phyloP scores from a whole-genome alignment of 2,113 vertebrate species.

The Forbesichthys agassizii region DNA sequence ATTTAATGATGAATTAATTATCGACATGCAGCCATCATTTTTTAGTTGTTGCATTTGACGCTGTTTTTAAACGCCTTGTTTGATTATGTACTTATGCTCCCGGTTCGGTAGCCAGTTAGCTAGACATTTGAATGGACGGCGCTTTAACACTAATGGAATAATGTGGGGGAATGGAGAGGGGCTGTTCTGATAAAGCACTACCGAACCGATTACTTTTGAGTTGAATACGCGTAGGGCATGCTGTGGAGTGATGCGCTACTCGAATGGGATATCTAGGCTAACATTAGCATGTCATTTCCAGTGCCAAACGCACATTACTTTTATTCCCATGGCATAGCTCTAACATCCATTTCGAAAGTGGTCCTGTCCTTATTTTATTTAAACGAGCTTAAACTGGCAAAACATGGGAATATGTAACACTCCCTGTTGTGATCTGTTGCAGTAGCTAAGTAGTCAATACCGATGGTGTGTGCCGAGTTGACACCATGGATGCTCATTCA shows the following conservation, averaged over 20 bases:
- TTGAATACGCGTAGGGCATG: too few relatives aligned
- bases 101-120: neutral
- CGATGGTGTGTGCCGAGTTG: neutral
- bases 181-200: neutral
- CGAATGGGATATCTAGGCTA: neutral
- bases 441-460: neutral
- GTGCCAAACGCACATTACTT: neutral
- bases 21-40: conserved; percentile 21
- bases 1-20: rapidly evolving
- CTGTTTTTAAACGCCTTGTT: neutral
- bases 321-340: neutral
- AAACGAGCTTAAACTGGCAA: too few relatives aligned
- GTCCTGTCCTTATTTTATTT: too few relatives aligned
- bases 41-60: neutral
- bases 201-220: too few relatives aligned
- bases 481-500: too few relatives aligned
- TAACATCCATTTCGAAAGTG: too few relatives aligned
- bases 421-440: neutral
- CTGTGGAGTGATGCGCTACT: neutral
- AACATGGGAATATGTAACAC: too few relatives aligned
- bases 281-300: conserved; percentile 22
- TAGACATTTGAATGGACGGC: too few relatives aligned
- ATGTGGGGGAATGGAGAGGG: neutral
- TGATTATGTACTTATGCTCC: neutral
- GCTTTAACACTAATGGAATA: neutral